phyloP scores from a whole-genome alignment of 2,113 vertebrate genomes.

The Cottus gobio region DNA sequence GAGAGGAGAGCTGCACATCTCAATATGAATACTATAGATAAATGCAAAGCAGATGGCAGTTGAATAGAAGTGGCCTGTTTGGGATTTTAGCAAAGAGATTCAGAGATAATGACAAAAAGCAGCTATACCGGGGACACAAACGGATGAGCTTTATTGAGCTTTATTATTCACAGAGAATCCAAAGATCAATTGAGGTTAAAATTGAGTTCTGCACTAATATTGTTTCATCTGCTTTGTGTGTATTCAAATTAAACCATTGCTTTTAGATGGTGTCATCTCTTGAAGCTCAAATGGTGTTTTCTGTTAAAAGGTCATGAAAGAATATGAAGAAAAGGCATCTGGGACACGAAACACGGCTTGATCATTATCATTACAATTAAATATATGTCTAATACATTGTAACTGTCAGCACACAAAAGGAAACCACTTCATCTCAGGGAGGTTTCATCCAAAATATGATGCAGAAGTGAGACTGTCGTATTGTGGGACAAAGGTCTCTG shows the following conservation, averaged over 20 bases:
- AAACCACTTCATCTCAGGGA: neutral
- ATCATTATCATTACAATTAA: neutral
- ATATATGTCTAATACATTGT: neutral
- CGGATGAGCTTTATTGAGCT: neutral
- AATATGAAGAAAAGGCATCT: neutral
- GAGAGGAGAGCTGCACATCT: slow-evolving; percentile 41
- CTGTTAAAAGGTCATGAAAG: neutral
- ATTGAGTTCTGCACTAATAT: neutral
- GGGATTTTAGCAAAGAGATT: slow-evolving; percentile 63
- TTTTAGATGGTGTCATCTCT: neutral
- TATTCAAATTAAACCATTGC: neutral
- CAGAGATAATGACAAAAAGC: slow-evolving; percentile 36
- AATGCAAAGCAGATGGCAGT: slow-evolving; percentile 59
- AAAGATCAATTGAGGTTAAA: neutral
- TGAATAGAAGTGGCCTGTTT: slow-evolving; percentile 60
- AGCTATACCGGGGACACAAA: slow-evolving; percentile 21
- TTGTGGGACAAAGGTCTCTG: slow-evolving; percentile 70
- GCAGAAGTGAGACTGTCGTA: slow-evolving; percentile 61
- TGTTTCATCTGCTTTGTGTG: neutral
- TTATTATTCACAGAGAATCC: neutral
- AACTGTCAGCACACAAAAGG: neutral
- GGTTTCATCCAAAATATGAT: slow-evolving; percentile 17
- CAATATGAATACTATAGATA: slow-evolving; percentile 63
- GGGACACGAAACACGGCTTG: neutral
- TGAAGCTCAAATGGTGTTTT: neutral